Base-by-base conservation (phyloP, 2,888 invertebrate species). In the Coecobrya sp. region DNA sequence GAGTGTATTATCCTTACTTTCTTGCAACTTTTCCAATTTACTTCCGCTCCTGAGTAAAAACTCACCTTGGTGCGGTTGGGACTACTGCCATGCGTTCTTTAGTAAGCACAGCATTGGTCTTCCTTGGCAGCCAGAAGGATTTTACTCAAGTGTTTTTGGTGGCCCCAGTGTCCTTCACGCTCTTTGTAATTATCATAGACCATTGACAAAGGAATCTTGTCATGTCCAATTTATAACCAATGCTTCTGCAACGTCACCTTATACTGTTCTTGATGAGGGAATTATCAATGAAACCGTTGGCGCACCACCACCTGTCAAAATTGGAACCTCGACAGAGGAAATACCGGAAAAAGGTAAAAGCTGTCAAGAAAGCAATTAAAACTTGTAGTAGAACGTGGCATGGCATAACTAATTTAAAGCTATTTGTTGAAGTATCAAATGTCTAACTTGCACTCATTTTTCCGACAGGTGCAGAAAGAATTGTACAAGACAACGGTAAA, bases 91-190 rank as follows among this genome's bases (percentile, higher is more conserved):
- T 11, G 68, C 88, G 0, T 86, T 92, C 25, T 93, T 95, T 59
- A 87, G 87, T 62, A 70, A 36, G 19, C 82, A 92, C 27, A 94
- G 94, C 22, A 93, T 94, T 42, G 95, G 95, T 8, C 68, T 93
- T 70, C 94, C 95, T 19, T 93, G 93, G 92, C 94, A 94, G 92
- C 91, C 94, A 5, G 95, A 95, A 94, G 94, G 94, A 36, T 94
- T 95, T 89, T 93, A 91, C 30, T 86, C 93, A 5, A 94, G 94
- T 45, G n/a, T 95, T 16, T 95, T 94, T 93, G 94, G 94, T 19
- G 94, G 94, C 16, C 94, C 94, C 22, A 87, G 91, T 42, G 94
- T 94, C 42, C 91, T 94, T 76, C 89, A 92, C 16, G 91, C 94
- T 13, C 89, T 94, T 0, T 95, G 95, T 76, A 93, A 94, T 91